Evolutionary conservation across 2,888 invertebrate genomes (phyloP).

Genomic region (Ochropleura plecta): DNA sequence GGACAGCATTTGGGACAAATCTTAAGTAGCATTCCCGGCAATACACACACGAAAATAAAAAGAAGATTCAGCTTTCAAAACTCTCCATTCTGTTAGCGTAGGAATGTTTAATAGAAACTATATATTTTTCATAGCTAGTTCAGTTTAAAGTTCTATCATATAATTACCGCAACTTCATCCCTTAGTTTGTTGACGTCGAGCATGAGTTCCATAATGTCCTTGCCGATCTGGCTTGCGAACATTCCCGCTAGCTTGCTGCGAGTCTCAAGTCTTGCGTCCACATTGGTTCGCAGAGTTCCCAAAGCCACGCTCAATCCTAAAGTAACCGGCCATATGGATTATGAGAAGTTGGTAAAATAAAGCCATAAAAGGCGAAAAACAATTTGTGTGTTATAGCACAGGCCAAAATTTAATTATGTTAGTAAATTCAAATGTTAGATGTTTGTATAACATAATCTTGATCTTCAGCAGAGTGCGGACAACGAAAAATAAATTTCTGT

Average conservation of each 20-base stretch:
- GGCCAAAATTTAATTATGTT: not conserved
- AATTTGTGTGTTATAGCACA: too few species aligned
- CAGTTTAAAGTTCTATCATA: not conserved
- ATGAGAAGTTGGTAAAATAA: not conserved
- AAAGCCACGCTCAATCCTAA: constrained; percentile 91
- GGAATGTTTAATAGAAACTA: not conserved
- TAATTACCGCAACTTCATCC: constrained; percentile 92
- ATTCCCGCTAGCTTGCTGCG: constrained; percentile 92
- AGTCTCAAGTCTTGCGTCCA: constrained; percentile 93
- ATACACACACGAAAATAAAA: not conserved
- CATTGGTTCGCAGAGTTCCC: constrained; percentile 92
- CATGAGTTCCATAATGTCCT: constrained; percentile 94
- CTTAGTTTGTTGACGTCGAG: constrained; percentile 93
- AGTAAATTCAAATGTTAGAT: not conserved
- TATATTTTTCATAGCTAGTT: not conserved
- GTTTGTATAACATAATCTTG: not conserved
- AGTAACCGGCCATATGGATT: not conserved
- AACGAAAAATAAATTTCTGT: not conserved
- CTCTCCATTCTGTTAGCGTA: not conserved
- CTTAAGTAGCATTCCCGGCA: not conserved
- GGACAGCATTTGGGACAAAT: not conserved
- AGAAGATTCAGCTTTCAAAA: not conserved
- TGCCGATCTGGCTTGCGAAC: constrained; percentile 94
- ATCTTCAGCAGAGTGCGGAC: not conserved
- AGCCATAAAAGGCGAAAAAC: not conserved